A percentile compares a stretch with the other conserved stretches of the same genome.
Evolutionary conservation across 2,797 vertebrate genomes (phyloP).

Genomic region (Melanogrammus aeglefinus): DNA sequence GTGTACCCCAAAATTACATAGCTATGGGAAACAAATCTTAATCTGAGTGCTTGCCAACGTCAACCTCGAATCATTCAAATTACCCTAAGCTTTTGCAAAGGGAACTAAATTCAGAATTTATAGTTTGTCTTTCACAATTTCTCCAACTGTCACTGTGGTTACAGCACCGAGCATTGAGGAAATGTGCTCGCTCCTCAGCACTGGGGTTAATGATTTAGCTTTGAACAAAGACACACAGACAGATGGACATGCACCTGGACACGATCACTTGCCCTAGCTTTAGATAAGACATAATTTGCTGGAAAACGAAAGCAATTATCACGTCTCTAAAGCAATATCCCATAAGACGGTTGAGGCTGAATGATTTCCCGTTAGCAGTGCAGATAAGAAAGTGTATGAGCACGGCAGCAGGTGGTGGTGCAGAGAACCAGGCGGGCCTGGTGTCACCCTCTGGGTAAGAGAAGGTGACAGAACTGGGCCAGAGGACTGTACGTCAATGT

Average conservation of each 20-base stretch:
- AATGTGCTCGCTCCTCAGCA: not conserved
- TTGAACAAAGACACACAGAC: constrained; percentile 36
- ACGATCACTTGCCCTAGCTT: constrained; percentile 19
- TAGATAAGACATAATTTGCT: constrained; percentile 32
- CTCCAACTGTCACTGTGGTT: not conserved
- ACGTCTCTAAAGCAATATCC: not conserved
- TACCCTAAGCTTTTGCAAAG: not conserved
- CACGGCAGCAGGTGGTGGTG: constrained; percentile 30
- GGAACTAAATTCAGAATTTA: not conserved
- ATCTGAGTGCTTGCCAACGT: not conserved
- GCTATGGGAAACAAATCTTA: not conserved
- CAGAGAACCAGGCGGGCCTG: constrained; percentile 12
- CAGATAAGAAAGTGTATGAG: constrained; percentile 13
- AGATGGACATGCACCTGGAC: constrained; percentile 18
- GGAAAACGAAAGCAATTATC: constrained; percentile 5
- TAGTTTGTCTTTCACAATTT: not conserved
- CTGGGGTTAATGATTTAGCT: constrained; percentile 54
- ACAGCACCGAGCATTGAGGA: not conserved
- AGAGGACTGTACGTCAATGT: not conserved
- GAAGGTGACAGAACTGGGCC: not conserved
- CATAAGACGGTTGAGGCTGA: not conserved
- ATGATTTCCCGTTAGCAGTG: constrained; percentile 2
- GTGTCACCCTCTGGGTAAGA: not conserved
- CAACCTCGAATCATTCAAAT: not conserved
- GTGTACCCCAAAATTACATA: not conserved